Conservation (phyloP, 2,113 vertebrate species). For the Chroicocephalus ridibundus region DNA sequence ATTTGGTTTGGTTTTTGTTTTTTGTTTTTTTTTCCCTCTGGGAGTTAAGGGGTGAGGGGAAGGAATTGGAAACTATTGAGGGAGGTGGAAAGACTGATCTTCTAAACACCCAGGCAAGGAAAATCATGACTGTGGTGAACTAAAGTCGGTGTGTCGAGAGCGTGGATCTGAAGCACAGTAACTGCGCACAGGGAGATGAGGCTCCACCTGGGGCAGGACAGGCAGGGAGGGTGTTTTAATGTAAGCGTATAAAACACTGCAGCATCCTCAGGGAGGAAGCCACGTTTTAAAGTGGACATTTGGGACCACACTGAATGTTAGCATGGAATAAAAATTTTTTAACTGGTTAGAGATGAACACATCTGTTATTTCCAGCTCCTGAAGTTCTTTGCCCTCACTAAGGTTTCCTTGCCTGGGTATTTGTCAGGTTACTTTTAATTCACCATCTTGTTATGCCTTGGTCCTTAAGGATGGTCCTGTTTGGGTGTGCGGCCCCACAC, state of each 20-base stretch:
- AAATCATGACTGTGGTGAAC: background rate
- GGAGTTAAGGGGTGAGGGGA: background rate
- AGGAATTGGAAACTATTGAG: background rate
- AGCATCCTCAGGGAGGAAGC: background rate
- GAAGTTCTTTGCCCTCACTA: background rate
- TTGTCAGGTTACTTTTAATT: background rate
- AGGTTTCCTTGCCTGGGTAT: background rate
- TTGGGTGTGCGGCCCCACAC: fast-evolving
- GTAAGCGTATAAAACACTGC: background rate
- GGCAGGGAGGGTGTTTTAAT: fast-evolving
- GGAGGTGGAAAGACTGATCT: background rate
- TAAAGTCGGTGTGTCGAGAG: fast-evolving
- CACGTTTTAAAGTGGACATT: background rate
- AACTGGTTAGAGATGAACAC: background rate
- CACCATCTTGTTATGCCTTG: background rate
- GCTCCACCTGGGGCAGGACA: fast-evolving
- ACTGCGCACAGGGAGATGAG: background rate
- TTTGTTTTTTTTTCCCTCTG: background rate
- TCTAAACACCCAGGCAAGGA: fast-evolving
- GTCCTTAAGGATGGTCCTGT: background rate
- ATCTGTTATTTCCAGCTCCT: background rate
- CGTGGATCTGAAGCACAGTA: background rate
- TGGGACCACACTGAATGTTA: fast-evolving
- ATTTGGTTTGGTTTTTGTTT: too few relatives aligned
- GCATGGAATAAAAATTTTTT: background rate